Percentiles rank a stretch among this genome's conserved stretches.
These are phyloP conservation scores for Lichenostomus cassidix DNA, from an alignment of 2,113 vertebrate species.

Conservation along the genomic window DNA sequence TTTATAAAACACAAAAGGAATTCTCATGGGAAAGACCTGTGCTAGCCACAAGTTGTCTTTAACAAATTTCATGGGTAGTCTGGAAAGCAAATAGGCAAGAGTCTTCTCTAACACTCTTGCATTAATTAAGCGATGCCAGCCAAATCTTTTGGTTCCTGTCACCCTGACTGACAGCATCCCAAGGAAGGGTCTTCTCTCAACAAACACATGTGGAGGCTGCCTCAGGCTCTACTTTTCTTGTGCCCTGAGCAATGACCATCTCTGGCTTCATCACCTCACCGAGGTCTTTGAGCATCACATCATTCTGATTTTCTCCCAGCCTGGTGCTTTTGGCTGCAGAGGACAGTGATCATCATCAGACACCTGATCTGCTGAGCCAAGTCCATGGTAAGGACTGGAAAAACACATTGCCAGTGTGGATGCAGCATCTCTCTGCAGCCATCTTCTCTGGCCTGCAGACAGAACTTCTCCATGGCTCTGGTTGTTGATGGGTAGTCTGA, in stretches of 20 bases:
- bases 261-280: neutral
- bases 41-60: too few relatives aligned
- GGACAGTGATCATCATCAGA: accelerated
- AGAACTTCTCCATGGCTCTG: neutral
- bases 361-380: neutral
- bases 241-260: neutral
- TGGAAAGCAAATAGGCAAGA: neutral
- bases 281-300: neutral
- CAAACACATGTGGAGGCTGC: neutral
- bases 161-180: neutral
- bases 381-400: neutral
- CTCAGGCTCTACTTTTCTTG: neutral
- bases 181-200: neutral
- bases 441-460: neutral
- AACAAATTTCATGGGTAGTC: neutral
- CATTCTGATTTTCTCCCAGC: neutral
- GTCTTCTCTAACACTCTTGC: neutral
- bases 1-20: too few relatives aligned
- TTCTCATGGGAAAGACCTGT: too few relatives aligned
- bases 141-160: neutral
- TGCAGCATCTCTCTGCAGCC: neutral
- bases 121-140: accelerated
- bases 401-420: accelerated
- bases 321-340: neutral
- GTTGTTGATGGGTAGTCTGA: neutral